A percentile compares a stretch with the other conserved stretches of the same genome.
phyloP scores from a whole-genome alignment of 2,113 vertebrate species.

The Coryphaenoides rupestris region DNA sequence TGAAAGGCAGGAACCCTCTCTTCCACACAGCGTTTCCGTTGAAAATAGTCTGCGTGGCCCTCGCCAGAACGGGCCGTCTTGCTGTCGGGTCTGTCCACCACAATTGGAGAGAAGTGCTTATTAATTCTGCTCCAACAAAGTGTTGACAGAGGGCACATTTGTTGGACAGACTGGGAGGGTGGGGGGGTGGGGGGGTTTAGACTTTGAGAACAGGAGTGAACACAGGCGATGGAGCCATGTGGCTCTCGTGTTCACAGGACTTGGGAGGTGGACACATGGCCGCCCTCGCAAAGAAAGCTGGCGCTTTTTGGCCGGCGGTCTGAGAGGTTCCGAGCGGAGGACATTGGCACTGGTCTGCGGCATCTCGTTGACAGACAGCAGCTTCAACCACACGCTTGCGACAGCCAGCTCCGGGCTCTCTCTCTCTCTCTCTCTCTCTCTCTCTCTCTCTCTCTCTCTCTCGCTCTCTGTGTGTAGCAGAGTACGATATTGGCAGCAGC shows the following conservation, averaged over 20 bases:
- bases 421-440: too few species aligned
- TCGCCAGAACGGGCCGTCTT: conserved; percentile 2
- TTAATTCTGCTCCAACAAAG: conserved; percentile 15
- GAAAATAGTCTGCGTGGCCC: not conserved
- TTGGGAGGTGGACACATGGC: not conserved
- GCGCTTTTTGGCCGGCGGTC: too few species aligned
- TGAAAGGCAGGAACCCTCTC: not conserved
- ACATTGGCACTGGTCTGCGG: conserved; percentile 26
- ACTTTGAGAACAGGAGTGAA: conserved; percentile 8
- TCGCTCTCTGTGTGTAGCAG: conserved; percentile 16
- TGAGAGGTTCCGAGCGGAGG: not conserved
- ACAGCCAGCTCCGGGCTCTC: conserved; percentile 37
- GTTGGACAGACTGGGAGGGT: conserved; percentile 18
- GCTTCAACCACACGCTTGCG: conserved; percentile 40
- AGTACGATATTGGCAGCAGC: conserved; percentile 43
- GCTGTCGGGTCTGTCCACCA: not conserved
- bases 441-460: too few species aligned
- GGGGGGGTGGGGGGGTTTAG: not conserved
- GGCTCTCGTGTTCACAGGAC: conserved; percentile 8
- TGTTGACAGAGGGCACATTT: conserved; percentile 28
- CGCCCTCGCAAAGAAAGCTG: too few species aligned
- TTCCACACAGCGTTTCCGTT: not conserved
- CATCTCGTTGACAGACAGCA: conserved; percentile 46
- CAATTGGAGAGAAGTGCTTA: conserved; percentile 7
- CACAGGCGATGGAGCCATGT: conserved; percentile 42